These are phyloP conservation scores for Leptinotarsa rubiginosa DNA, from an alignment of 2,888 invertebrate genomes.

Conservation along the genomic window DNA sequence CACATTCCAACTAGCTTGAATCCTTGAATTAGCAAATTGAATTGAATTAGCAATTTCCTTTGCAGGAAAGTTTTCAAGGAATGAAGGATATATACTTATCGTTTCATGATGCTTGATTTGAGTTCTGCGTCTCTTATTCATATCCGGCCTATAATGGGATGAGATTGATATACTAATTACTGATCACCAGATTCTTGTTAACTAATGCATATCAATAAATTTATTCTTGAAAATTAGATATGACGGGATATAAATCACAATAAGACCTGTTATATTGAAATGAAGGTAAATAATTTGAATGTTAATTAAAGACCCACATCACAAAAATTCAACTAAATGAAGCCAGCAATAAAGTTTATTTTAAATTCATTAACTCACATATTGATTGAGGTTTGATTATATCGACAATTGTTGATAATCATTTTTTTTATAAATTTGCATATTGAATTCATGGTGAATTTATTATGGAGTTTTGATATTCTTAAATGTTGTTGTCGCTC, in stretches of 20 bases:
- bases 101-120: neutral
- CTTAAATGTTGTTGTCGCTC: too few relatives aligned
- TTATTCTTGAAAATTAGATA: neutral
- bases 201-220: neutral
- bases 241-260: neutral
- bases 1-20: too few relatives aligned
- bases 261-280: neutral
- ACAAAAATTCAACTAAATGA: too few relatives aligned
- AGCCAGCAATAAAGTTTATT: too few relatives aligned
- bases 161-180: neutral
- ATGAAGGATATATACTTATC: neutral
- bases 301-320: too few relatives aligned
- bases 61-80: neutral
- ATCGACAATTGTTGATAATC: too few relatives aligned
- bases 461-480: too few relatives aligned
- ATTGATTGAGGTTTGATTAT: too few relatives aligned
- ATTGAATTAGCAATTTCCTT: neutral
- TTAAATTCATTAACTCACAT: too few relatives aligned
- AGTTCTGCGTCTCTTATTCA: neutral
- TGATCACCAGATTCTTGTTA: neutral
- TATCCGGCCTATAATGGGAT: conserved; percentile 12
- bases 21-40: too few relatives aligned
- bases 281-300: neutral
- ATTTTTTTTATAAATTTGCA: too few relatives aligned
- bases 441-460: too few relatives aligned